A percentile compares a stretch with the other conserved stretches of the same genome.
Conservation (phyloP, 2,888 invertebrate species). For the Nezara viridula region DNA sequence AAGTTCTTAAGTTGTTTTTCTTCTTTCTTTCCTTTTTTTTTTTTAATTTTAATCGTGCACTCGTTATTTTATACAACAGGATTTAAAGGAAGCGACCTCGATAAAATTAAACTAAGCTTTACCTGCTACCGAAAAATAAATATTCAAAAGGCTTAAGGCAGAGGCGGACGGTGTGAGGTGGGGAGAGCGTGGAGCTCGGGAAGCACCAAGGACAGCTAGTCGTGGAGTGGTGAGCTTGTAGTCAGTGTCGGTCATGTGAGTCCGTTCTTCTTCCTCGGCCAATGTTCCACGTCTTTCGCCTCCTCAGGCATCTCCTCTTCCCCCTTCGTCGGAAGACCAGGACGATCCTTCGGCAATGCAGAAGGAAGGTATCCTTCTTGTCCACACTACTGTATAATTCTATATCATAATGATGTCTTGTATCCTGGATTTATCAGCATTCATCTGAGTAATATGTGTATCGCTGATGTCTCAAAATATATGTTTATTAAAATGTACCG, state of each 20-base stretch:
- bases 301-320: not conserved
- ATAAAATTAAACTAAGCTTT: not conserved
- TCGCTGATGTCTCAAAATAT: not conserved
- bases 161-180: not conserved
- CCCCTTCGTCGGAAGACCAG: not conserved
- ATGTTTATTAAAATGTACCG: not conserved
- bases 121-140: not conserved
- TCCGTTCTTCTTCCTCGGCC: not conserved
- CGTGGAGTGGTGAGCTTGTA: not conserved
- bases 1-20: not conserved
- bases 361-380: not conserved
- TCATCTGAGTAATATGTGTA: too few species aligned
- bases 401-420: too few species aligned
- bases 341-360: not conserved
- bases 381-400: too few species aligned
- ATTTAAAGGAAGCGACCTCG: not conserved
- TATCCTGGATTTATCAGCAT: too few species aligned
- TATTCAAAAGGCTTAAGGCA: not conserved
- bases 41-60: not conserved
- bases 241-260: conserved; percentile 29
- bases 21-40: not conserved
- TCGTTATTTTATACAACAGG: not conserved
- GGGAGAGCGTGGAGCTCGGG: not conserved
- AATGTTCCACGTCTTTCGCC: not conserved
- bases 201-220: not conserved